Evolutionary conservation across 2,888 invertebrate species (phyloP).

Genomic region (Brachyptera putata): DNA sequence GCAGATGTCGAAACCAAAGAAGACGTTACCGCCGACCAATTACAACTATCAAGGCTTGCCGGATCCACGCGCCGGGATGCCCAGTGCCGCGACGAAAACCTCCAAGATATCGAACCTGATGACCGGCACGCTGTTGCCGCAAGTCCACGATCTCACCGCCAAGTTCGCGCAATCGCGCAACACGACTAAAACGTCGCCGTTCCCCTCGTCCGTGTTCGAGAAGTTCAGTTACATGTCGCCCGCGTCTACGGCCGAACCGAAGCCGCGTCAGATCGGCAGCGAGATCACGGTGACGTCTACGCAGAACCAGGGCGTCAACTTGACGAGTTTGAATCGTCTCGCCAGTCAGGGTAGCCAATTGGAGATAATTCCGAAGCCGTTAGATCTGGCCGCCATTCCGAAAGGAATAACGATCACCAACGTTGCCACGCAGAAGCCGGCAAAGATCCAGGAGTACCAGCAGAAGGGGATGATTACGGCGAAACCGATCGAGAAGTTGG

Average conservation of each 20-base stretch:
- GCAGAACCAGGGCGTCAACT: not conserved
- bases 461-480: no score
- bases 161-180: not conserved
- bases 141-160: not conserved
- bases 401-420: constrained; percentile 8
- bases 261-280: not conserved
- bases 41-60: not conserved
- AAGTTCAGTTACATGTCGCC: not conserved
- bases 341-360: not conserved
- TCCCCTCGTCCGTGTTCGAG: not conserved
- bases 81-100: no score
- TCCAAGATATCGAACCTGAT: not conserved
- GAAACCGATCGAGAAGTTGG: no score
- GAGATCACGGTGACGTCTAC: constrained; percentile 3
- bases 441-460: no score
- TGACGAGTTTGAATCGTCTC: not conserved
- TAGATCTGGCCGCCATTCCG: constrained; percentile 6
- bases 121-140: not conserved
- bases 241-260: no score
- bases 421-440: not conserved
- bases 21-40: not conserved
- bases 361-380: not conserved
- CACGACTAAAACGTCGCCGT: not conserved
- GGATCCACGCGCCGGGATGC: no score
- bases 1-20: no score